Conservation (phyloP, 2,888 invertebrate genomes). For the Cephus pulcher region DNA sequence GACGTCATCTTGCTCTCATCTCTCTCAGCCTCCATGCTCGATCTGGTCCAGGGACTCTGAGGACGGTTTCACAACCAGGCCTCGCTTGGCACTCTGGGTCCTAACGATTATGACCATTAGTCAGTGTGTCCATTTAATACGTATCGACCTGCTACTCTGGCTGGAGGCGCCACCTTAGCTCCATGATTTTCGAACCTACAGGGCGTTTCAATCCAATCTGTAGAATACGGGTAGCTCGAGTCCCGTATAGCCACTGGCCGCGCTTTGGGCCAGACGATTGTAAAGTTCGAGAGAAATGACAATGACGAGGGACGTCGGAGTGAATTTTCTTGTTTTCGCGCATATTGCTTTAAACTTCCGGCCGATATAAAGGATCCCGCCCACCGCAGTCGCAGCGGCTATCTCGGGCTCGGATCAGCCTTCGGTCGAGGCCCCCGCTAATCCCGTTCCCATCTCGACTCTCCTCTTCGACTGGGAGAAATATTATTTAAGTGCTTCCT, state of each 20-base stretch:
- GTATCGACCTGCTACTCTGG: not conserved
- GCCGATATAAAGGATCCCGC: constrained; percentile 60
- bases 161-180: not conserved
- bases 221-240: not conserved
- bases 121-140: not conserved
- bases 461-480: constrained; percentile 49
- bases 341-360: constrained; percentile 62
- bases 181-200: not conserved
- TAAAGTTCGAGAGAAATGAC: not conserved
- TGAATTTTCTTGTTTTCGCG: constrained; percentile 40
- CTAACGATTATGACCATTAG: not conserved
- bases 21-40: not conserved
- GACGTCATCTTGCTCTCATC: constrained; percentile 16
- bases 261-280: not conserved
- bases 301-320: not conserved
- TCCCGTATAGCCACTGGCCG: not conserved
- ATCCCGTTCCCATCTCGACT: constrained; percentile 55
- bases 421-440: constrained; percentile 32
- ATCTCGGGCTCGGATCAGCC: constrained; percentile 20
- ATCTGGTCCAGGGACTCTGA: too few species aligned
- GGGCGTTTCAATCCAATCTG: not conserved
- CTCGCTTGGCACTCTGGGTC: too few species aligned
- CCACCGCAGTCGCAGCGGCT: constrained; percentile 45
- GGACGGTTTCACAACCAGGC: not conserved
- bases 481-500: constrained; percentile 67